Conservation (phyloP, 2,888 invertebrate genomes). For the Torymus auratus region DNA sequence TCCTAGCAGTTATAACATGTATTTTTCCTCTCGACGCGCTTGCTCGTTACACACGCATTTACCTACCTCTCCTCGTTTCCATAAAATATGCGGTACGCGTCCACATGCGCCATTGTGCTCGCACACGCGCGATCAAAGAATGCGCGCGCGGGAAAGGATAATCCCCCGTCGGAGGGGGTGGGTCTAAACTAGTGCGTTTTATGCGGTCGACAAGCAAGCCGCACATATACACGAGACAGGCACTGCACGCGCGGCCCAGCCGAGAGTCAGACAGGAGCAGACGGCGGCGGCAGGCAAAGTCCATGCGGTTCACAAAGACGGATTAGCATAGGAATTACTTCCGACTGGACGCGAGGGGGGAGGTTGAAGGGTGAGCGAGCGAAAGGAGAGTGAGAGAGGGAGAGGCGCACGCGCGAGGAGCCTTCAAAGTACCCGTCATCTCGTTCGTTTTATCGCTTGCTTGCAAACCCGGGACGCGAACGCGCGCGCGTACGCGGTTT, state of each 20-base stretch:
- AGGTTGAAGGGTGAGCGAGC: slow-evolving; percentile 51
- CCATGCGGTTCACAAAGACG: slow-evolving; percentile 65
- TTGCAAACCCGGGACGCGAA: slow-evolving; percentile 7
- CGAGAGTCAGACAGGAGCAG: slow-evolving; percentile 18
- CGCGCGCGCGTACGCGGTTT: background rate
- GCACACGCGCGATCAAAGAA: slow-evolving; percentile 43
- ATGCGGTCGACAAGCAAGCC: slow-evolving; percentile 39
- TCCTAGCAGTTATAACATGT: too few species aligned
- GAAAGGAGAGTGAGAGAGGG: slow-evolving; percentile 55
- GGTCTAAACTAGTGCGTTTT: slow-evolving; percentile 45
- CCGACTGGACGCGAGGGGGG: slow-evolving; percentile 60
- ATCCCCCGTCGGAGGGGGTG: slow-evolving; percentile 10
- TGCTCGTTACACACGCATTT: too few species aligned
- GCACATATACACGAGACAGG: background rate
- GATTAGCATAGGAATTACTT: slow-evolving; percentile 73
- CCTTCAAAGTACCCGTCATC: slow-evolving; percentile 63
- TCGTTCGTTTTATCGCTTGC: slow-evolving; percentile 51
- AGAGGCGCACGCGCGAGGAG: background rate
- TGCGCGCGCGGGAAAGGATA: background rate
- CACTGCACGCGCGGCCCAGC: too few species aligned
- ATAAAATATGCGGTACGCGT: too few species aligned
- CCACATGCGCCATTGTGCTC: background rate
- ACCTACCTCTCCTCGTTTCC: too few species aligned
- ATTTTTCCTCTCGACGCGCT: too few species aligned
- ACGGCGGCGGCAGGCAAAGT: slow-evolving; percentile 25